A percentile compares a stretch with the other conserved stretches of the same genome.
phyloP scores from a whole-genome alignment of 1,140 invertebrate genomes.

The Idris sp. region DNA sequence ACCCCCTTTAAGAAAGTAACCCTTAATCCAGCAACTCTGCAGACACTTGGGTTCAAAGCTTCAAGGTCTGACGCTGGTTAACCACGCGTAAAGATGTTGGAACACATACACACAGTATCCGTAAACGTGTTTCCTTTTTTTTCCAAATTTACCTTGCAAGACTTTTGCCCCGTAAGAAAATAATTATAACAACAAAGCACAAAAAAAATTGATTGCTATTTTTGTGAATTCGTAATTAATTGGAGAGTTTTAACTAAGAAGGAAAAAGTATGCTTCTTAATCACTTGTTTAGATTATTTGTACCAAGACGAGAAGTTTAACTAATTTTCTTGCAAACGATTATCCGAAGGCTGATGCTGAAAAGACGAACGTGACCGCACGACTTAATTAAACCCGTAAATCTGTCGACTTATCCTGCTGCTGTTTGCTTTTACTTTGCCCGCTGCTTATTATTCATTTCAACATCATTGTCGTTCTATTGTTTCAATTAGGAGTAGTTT shows the following conservation, averaged over 20 bases:
- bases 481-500: constrained; percentile 44
- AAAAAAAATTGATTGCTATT: too few species aligned
- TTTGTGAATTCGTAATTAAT: too few species aligned
- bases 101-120: constrained; percentile 47
- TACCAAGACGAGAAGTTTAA: constrained; percentile 48
- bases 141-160: constrained; percentile 27
- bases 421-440: constrained; percentile 56
- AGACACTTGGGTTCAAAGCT: constrained; percentile 57
- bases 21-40: constrained; percentile 55
- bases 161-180: constrained; percentile 18
- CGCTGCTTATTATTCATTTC: constrained; percentile 67
- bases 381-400: constrained; percentile 77
- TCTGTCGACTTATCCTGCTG: constrained; percentile 58
- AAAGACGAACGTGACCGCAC: constrained; percentile 76
- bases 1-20: constrained; percentile 69
- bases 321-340: constrained; percentile 67
- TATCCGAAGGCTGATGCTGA: constrained; percentile 68
- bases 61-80: constrained; percentile 59
- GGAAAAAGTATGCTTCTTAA: too few species aligned
- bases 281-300: constrained; percentile 30
- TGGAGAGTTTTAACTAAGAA: too few species aligned
- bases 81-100: constrained; percentile 58
- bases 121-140: constrained; percentile 45
- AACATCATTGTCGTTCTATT: constrained; percentile 29
- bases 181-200: too few species aligned